Conservation (phyloP, 2,113 vertebrate species). For the Rhinogobius similis region DNA sequence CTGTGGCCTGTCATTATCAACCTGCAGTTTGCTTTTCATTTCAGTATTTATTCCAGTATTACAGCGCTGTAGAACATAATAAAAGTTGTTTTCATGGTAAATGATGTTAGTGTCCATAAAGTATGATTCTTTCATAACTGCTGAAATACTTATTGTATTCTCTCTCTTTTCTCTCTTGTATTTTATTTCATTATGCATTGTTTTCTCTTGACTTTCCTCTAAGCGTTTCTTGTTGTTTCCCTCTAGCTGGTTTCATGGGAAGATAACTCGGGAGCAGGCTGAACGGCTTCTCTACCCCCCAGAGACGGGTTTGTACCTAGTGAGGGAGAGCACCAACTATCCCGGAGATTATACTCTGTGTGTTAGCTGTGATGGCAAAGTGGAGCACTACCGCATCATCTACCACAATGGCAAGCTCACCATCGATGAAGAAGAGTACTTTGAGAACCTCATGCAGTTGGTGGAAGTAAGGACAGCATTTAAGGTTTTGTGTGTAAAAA, state of each 20-base stretch:
- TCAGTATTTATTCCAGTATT: slow-evolving; percentile 11
- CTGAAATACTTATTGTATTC: background rate
- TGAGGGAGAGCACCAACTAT: slow-evolving; percentile 98
- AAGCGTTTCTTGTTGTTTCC: background rate
- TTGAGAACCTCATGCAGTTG: slow-evolving; percentile 98
- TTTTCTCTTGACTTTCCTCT: background rate
- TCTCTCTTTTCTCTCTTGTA: too few species aligned
- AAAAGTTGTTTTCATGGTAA: background rate
- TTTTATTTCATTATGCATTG: background rate
- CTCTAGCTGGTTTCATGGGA: slow-evolving; percentile 91
- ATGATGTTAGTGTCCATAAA: too few species aligned
- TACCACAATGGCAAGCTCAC: slow-evolving; percentile 95
- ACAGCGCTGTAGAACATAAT: background rate
- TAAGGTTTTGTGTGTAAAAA: background rate
- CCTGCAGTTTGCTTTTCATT: slow-evolving; percentile 24
- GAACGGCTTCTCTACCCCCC: slow-evolving; percentile 91
- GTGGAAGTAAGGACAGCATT: slow-evolving; percentile 89
- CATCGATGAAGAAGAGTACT: slow-evolving; percentile 97
- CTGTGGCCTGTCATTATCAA: slow-evolving; percentile 19
- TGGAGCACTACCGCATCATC: slow-evolving; percentile 99
- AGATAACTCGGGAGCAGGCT: slow-evolving; percentile 95
- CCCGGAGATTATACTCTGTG: slow-evolving; percentile 97
- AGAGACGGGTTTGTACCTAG: slow-evolving; percentile 92
- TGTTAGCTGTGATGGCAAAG: slow-evolving; percentile 96
- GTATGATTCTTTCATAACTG: background rate